A percentile compares a stretch with the other conserved stretches of the same genome.
Conservation (phyloP, 2,797 vertebrate genomes). For the Macropus fuliginosus region DNA sequence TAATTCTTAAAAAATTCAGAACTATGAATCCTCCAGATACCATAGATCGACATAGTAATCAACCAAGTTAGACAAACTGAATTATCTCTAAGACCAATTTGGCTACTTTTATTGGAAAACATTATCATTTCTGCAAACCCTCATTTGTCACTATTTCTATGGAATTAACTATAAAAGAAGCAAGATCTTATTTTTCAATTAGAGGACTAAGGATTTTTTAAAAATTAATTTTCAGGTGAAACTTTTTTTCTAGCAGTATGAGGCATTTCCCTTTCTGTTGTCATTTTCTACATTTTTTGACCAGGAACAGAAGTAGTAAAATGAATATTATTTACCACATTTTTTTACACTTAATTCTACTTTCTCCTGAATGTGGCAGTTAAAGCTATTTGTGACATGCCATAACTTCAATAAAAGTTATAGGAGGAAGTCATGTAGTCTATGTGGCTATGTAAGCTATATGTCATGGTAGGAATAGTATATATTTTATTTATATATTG, state of each 20-base stretch:
- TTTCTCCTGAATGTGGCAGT: slow-evolving; percentile 67
- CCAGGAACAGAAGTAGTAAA: slow-evolving; percentile 53
- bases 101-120: slow-evolving; percentile 24
- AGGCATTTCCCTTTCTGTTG: slow-evolving; percentile 49
- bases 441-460: slow-evolving; percentile 39
- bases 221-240: slow-evolving; percentile 66
- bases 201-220: slow-evolving; percentile 51
- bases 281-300: slow-evolving; percentile 57
- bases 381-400: slow-evolving; percentile 69
- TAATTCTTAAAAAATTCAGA: background rate
- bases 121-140: slow-evolving; percentile 1
- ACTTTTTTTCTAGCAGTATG: slow-evolving; percentile 61
- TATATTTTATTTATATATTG: background rate
- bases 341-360: slow-evolving; percentile 66
- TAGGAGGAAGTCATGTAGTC: slow-evolving; percentile 73
- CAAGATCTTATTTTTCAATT: slow-evolving; percentile 40
- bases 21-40: background rate
- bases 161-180: slow-evolving; percentile 48
- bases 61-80: background rate
- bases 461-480: background rate
- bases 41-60: too few relatives aligned
- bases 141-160: background rate
- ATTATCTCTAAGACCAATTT: background rate
- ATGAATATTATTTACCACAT: slow-evolving; percentile 14
- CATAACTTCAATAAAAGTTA: slow-evolving; percentile 64